Base-by-base conservation (phyloP, 2,888 invertebrate species). In the Himalopsyche japonica region DNA sequence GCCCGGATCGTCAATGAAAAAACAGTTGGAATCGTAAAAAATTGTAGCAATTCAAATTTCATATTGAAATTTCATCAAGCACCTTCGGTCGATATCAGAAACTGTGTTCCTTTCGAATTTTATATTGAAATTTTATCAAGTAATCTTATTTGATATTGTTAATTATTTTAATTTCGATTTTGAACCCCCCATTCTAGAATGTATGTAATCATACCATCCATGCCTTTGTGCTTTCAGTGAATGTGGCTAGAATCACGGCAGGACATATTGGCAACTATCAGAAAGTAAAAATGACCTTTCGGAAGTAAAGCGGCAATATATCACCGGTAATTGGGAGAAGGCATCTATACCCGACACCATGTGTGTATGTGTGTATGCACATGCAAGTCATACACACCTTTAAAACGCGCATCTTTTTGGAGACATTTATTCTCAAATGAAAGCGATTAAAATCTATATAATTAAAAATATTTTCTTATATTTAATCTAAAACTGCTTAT, bases 261-360 rank as follows among this genome's bases (percentile, higher is more conserved):
- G 82, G 85, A 83, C 85, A 86, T 85, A 86, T 86, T 85, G 86
- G 85, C 82, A 83, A 86, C 84, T 82, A 83, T 85, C 86, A 85
- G 84, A 84, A 84, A 85, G 84, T 82, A 85, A 85, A 86, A 86
- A 86, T 86, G 86, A 86, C 85, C 86, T 70, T 80, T 84, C 81
- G 85, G 85, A 84, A 86, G 85, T 79, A 79, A 80, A 78, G 84
- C 32, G 84, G 79, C 82, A 49, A 86, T 86, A 86, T 83, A 86
- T 86, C 86, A 86, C 81, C 57, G 78, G 81, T 86, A 86, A 86
- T 86, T 86, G 86, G 86, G 81, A 84, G 81, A 81, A 34, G 34
- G 79, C 76, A 57, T 57, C 20, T 57, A 3, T 57, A 57, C 57
- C 20, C 43, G n/a, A 57, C 20, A 78, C 37, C 37, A 43, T 32